Evolutionary conservation across 2,113 vertebrate genomes (phyloP), one percentile per base, ranked within the genome.

Genomic region (Stictonetta naevosa): DNA sequence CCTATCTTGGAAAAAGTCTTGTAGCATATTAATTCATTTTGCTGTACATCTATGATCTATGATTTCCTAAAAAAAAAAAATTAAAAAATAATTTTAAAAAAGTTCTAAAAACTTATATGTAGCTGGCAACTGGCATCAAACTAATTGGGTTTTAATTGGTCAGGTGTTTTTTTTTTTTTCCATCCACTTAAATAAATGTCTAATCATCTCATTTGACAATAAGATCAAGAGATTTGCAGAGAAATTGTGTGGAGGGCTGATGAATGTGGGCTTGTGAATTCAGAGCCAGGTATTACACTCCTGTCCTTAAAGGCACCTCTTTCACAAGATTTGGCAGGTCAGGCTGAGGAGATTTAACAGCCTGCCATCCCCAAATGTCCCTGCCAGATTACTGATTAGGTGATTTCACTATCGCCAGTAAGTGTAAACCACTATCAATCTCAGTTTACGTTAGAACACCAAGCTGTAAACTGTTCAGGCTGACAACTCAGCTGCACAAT

Each of bases 361-460:
- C 38, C 11, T 90, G 56, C 6, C 64, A 52, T 71, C 29, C 69
- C 17, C 15, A 88, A 80, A 78, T 10, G 15, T 68, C 76, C 46
- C 83, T 75, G 76, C 22, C 80, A 67, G 64, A 26, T 78, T 87
- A 56, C 60, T 88, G 88, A 88, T 86, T 68, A 75, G 56, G 33
- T 78, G 56, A 83, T 93, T 95, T 81, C 1, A 2, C 60, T 77
- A 5, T 42, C 60, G 52, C 50, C 52, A 84, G 52, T 67, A 81
- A 81, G 73, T 55, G 17, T 38, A 83, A 93, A 77, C 50, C 17
- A 33, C 73, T 67, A 81, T 84, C 77, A 84, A 52, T 84, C 76
- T 93, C 60, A 86, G 46, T 82, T 86, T 81, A 72, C 53, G 84
- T 86, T 89, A 78, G 84, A 93, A 75, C 52, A 84, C 59, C 34